These are phyloP conservation scores for Stercorarius parasiticus DNA, from an alignment of 2,113 vertebrate species.

Conservation along the genomic window DNA sequence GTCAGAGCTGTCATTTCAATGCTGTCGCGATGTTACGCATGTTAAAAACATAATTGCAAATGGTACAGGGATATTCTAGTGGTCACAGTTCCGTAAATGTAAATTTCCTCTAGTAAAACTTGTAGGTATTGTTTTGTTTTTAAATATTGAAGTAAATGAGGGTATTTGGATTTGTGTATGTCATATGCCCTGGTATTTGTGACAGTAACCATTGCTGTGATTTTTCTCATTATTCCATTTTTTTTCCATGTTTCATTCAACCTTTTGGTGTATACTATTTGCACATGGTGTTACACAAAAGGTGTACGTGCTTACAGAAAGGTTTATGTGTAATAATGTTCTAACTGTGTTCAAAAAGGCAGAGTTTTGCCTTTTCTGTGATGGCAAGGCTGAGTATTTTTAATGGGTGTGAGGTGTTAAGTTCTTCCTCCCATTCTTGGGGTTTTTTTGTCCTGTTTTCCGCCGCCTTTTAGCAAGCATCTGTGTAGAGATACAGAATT, in stretches of 20 bases:
- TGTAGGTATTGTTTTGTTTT: background rate
- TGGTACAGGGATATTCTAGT: background rate
- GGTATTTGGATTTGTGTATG: background rate
- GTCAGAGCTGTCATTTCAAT: constrained; percentile 61
- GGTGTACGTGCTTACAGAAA: background rate
- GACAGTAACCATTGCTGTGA: background rate
- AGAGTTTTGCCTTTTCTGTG: background rate
- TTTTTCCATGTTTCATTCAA: background rate
- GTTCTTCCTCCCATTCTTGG: background rate
- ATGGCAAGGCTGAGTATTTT: background rate
- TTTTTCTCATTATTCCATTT: background rate
- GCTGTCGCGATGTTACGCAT: constrained; percentile 30
- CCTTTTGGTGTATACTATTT: background rate
- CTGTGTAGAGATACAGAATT: background rate
- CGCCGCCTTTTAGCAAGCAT: accelerated
- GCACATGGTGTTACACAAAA: background rate
- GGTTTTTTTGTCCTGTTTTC: background rate
- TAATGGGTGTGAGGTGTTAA: background rate
- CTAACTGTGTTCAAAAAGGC: background rate
- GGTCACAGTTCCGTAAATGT: background rate
- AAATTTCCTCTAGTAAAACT: background rate
- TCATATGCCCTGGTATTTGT: background rate
- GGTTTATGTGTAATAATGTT: accelerated
- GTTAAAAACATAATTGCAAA: constrained; percentile 54
- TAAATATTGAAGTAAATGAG: background rate